Conservation (phyloP, 2,888 invertebrate species). For the Drosophila borborema region DNA sequence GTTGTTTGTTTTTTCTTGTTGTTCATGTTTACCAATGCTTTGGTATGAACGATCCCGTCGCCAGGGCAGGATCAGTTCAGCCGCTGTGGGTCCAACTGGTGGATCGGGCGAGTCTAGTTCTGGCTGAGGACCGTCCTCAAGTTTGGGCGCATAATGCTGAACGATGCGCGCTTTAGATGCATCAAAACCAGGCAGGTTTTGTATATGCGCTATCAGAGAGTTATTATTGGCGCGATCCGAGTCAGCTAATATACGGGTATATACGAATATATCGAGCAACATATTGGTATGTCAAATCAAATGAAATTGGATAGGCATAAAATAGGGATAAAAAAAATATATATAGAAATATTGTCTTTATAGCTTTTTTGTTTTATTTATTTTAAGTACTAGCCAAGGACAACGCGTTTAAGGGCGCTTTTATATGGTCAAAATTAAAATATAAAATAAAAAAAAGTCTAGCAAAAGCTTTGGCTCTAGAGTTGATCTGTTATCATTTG, state of each 20-base stretch:
- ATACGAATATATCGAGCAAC: conserved; percentile 45
- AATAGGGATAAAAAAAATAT: conserved; percentile 54
- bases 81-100: conserved; percentile 89
- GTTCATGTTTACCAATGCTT: conserved; percentile 88
- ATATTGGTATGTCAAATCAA: conserved; percentile 61
- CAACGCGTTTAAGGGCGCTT: conserved; percentile 25
- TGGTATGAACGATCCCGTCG: conserved; percentile 91
- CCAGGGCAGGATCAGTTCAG: conserved; percentile 94
- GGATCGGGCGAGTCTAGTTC: conserved; percentile 83
- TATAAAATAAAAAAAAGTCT: conserved; percentile 20
- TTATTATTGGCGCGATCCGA: conserved; percentile 88
- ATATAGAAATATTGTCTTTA: conserved; percentile 75
- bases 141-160: conserved; percentile 87
- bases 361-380: conserved; percentile 45
- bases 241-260: conserved; percentile 79
- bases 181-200: conserved; percentile 89
- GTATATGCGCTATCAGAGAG: conserved; percentile 89
- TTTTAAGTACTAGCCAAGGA: conserved; percentile 18
- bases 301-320: conserved; percentile 72
- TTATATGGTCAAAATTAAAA: conserved; percentile 3
- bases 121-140: conserved; percentile 80
- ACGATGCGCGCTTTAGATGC: conserved; percentile 90
- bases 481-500: conserved; percentile 1
- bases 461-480: conserved; percentile 27
- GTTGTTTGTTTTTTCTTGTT: conserved; percentile 34